Evolutionary conservation across 2,797 vertebrate genomes (phyloP), one percentile per base, ranked within the genome.

Genomic region (Limosa lapponica): DNA sequence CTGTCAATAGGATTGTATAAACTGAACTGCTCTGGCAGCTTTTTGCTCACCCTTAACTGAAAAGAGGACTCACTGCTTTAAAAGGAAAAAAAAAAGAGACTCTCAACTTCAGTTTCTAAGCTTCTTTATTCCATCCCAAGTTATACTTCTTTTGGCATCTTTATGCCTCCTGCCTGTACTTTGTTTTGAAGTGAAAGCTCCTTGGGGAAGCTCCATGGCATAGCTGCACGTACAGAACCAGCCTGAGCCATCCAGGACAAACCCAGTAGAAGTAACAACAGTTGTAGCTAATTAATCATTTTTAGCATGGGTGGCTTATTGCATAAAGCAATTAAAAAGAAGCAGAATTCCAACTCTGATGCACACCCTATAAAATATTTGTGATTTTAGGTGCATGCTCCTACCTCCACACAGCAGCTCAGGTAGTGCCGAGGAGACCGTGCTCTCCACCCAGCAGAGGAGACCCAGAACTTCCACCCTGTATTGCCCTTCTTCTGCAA

Each of bases 351-450:
- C 32, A 48, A 39, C 23, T 22, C 36, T 25, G 32, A 69, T 34
- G 44, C 30, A 43, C 18, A 52, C 22, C 19, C 49, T 9, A 74
- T n/a, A 62, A 78, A 70, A 37, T 24, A 9, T 13, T 36, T 49
- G 34, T 59, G 16, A 13, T 46, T 36, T 19, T 1, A 14, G 54
- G 39, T 22, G 12, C 27, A 8, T 16, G 10, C 5, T 85, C 39
- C 22, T 16, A 36, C 52, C 23, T n/a, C 55, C 4, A 1, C 3
- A 2, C 7, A 13, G 28, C 1, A 3, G 28, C 67, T 49, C 34
- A 18, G 37, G 61, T 27, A 25, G 34, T 9, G 11, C 1, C 2
- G 0, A 8, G 41, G 48, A 51, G 23, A 15, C 37, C 0, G 0
- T 11, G 28, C 32, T 46, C 46, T 44, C 46, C 39, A 69, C 8